These are phyloP conservation scores for Trichogramma pretiosum DNA, from an alignment of 1,140 invertebrate species.

Conservation along the genomic window DNA sequence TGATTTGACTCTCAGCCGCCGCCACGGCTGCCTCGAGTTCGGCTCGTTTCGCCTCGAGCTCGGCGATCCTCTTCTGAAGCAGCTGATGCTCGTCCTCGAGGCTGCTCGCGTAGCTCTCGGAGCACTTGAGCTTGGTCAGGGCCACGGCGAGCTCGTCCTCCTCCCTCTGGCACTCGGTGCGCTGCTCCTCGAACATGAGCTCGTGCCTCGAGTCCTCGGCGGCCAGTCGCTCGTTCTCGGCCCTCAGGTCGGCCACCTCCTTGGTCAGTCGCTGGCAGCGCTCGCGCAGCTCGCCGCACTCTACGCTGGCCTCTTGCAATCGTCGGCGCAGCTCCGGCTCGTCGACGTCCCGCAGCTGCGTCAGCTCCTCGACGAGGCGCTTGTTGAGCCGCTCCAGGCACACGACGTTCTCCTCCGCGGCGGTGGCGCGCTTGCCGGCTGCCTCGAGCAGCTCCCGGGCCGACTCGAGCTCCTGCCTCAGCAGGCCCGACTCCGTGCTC, in stretches of 20 bases:
- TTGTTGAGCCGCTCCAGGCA: background rate
- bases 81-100: constrained; percentile 13
- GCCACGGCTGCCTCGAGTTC: constrained; percentile 1
- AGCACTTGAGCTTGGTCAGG: background rate
- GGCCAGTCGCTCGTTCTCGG: background rate
- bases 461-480: constrained; percentile 42
- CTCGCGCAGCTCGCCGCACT: too few relatives aligned
- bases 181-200: constrained; percentile 2
- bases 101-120: background rate
- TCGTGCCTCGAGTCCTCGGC: too few relatives aligned
- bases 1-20: too few relatives aligned
- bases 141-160: background rate
- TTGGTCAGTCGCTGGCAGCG: too few relatives aligned
- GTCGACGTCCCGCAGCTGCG: too few relatives aligned
- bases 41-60: background rate
- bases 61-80: constrained; percentile 7
- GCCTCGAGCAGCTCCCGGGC: constrained; percentile 12
- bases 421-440: background rate
- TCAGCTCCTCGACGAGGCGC: too few relatives aligned
- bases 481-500: constrained; percentile 37
- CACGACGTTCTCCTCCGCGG: background rate
- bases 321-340: too few relatives aligned
- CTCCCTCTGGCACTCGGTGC: background rate
- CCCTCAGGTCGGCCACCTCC: background rate
- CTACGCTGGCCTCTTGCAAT: too few relatives aligned